Percentiles rank a stretch among this genome's conserved stretches.
Conservation (phyloP, 2,797 vertebrate genomes). For the Xiphophorus birchmanni region DNA sequence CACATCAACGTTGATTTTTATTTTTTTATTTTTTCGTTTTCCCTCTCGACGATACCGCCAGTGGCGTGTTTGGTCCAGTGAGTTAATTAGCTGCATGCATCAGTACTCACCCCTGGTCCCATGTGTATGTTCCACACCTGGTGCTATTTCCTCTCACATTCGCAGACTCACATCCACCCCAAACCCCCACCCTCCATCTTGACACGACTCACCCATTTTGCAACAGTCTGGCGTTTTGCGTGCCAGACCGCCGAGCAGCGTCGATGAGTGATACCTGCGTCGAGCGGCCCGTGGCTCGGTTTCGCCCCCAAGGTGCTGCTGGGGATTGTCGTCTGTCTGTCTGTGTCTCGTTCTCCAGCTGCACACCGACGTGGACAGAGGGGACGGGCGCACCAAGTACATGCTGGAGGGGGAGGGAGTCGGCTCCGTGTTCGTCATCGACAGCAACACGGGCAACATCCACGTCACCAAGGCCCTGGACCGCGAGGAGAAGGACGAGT, state of each 20-base stretch:
- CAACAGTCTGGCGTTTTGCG: conserved; percentile 26
- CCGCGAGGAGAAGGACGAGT: conserved; percentile 89
- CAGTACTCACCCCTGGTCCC: conserved; percentile 67
- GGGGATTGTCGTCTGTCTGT: conserved; percentile 7
- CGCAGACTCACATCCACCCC: conserved; percentile 45
- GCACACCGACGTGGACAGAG: conserved; percentile 87
- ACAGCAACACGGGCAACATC: conserved; percentile 88
- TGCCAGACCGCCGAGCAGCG: conserved; percentile 35
- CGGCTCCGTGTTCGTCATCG: conserved; percentile 89
- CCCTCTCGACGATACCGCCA: conserved; percentile 54
- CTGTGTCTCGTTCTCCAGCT: conserved; percentile 63
- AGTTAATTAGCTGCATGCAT: conserved; percentile 74
- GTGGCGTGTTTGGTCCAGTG: conserved; percentile 69
- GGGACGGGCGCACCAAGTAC: conserved; percentile 86
- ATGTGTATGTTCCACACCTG: conserved; percentile 75
- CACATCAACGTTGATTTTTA: conserved; percentile 41
- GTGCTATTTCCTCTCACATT: conserved; percentile 63
- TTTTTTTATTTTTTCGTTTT: conserved; percentile 3
- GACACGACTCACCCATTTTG: conserved; percentile 53
- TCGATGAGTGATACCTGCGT: conserved; percentile 53
- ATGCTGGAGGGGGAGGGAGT: conserved; percentile 88
- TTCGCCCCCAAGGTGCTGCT: conserved; percentile 30
- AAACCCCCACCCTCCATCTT: conserved; percentile 9
- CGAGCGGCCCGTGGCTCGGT: conserved; percentile 7
- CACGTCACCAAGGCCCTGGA: conserved; percentile 90